Base-by-base conservation (phyloP, 2,113 vertebrate species). In the Romanogobio albipinnatus region DNA sequence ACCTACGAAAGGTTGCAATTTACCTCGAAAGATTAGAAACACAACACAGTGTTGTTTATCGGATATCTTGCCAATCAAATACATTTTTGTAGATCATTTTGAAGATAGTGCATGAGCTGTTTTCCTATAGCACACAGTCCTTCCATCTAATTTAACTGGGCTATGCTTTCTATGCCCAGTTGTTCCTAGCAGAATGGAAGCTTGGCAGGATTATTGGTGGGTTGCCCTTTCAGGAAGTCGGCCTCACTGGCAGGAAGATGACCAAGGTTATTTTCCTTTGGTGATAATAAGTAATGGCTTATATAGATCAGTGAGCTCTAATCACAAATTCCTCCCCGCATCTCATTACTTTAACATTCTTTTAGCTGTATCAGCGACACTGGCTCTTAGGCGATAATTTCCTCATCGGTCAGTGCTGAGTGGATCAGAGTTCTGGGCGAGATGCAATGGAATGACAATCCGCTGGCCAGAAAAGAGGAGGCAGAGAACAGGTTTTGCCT, bases 261-360 rank as follows among this genome's bases (percentile, higher is more conserved):
- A 56, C 62, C 9, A 47, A 85, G 58, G 68, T 71, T 82, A 64
- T 81, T 85, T 85, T 84, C 26, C 36, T 84, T 53, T 56, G 47
- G 43, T 61, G 79, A 83, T 85, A 87, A 88, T 84, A 84, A 64
- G 77, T 86, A 73, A 75, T 58, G n/a, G 80, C 73, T 84, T 84
- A 71, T 86, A 58, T 68, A 88, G 86, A 88, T 84, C 76, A 87
- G 79, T 66, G 59, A 71, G 85, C 76, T 66, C 80, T 82, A 85
- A 86, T 78, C 64, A 74, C 81, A 36, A 11, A 53, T 73, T 86
- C 79, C 56, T 66, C 79, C 39, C n/a, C 66, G 68, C 61, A 86
- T 86, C 83, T 74, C 74, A 87, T 87, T 85, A 83, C 86, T 71
- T 73, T 49, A 53, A 80, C 68, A 61, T 79, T 78, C 76, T 79